A percentile compares a stretch with the other conserved stretches of the same genome.
phyloP scores from a whole-genome alignment of 2,888 invertebrate species.

The Crematogaster levior region DNA sequence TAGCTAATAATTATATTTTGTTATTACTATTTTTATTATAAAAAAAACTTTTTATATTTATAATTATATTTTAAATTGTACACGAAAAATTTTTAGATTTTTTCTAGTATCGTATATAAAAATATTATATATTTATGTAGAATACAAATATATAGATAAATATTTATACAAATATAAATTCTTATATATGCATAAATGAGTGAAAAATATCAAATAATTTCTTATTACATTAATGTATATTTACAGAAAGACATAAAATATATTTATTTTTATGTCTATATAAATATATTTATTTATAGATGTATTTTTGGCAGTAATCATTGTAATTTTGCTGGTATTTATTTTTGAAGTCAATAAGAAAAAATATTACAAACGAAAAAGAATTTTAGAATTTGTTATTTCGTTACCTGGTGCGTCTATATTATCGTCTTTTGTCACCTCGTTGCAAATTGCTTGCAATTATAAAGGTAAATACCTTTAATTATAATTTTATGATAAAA shows the following conservation, averaged over 20 bases:
- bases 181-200: too few relatives aligned
- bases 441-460: neutral
- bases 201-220: too few relatives aligned
- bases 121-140: too few relatives aligned
- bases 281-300: conserved; percentile 5
- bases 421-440: neutral
- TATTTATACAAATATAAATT: too few relatives aligned
- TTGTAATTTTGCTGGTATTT: neutral
- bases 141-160: too few relatives aligned
- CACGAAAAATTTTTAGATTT: too few relatives aligned
- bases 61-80: too few relatives aligned
- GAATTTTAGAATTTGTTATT: neutral
- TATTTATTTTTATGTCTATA: too few relatives aligned
- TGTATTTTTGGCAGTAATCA: neutral
- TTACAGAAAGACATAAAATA: neutral
- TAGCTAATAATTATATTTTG: too few relatives aligned
- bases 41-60: too few relatives aligned
- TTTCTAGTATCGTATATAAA: too few relatives aligned
- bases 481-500: neutral
- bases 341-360: neutral
- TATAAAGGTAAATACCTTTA: conserved; percentile 12
- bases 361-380: neutral
- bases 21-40: too few relatives aligned
- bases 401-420: neutral
- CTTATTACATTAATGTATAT: neutral